A percentile compares a stretch with the other conserved stretches of the same genome.
Evolutionary conservation across 2,888 invertebrate species (phyloP).

Genomic region (Choristoneura rosaceana): DNA sequence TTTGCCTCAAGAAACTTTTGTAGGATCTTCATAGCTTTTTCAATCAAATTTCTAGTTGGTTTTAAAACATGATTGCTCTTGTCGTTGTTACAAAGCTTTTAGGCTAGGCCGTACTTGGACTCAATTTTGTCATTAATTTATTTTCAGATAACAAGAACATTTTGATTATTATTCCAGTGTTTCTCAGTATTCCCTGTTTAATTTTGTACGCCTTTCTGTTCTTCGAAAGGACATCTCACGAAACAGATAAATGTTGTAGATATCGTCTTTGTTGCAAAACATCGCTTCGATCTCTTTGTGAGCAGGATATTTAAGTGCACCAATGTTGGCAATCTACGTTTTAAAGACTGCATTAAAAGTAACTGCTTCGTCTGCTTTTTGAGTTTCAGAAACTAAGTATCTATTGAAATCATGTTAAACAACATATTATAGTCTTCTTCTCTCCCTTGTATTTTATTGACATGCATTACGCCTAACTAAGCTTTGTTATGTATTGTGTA

Average conservation of each 20-base stretch:
- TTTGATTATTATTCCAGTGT: slow-evolving; percentile 3
- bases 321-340: slow-evolving; percentile 19
- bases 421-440: no score
- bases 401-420: background rate
- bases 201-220: slow-evolving; percentile 34
- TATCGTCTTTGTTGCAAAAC: slow-evolving; percentile 60
- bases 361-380: slow-evolving; percentile 8
- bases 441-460: no score
- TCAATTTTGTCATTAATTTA: background rate
- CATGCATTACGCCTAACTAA: no score
- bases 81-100: background rate
- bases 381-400: background rate
- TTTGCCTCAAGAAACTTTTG: slow-evolving; percentile 56
- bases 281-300: slow-evolving; percentile 57
- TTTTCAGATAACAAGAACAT: background rate
- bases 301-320: slow-evolving; percentile 47
- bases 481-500: no score
- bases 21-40: slow-evolving; percentile 51
- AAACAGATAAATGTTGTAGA: slow-evolving; percentile 64
- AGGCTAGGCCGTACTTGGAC: background rate
- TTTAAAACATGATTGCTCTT: background rate
- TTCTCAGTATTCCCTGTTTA: slow-evolving; percentile 6
- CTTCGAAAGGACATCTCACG: slow-evolving; percentile 53
- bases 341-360: slow-evolving; percentile 27
- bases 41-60: background rate